Evolutionary conservation across 2,888 invertebrate genomes (phyloP), one percentile per base, ranked within the genome.

Genomic region (Lepidochrysops patricia): DNA sequence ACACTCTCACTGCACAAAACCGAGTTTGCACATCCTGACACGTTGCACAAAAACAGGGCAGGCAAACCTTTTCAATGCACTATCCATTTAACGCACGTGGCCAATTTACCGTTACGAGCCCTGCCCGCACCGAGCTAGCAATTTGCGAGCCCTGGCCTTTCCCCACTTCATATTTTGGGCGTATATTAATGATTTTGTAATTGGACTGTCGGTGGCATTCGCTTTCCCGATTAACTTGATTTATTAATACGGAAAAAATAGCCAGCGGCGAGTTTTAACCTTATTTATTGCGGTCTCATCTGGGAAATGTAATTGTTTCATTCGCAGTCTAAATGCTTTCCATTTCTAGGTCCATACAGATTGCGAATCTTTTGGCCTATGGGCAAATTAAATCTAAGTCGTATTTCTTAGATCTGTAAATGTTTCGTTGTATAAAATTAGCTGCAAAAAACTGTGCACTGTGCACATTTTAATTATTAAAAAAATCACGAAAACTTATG

Each of bases 171-270:
- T 80, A 80, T 82, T 79, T 76, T 68, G 71, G 77, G 71, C 74
- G 76, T 78, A 79, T 80, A 83, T 84, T 82, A 84, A 85, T 83
- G 79, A 80, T 82, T 80, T 78, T 78, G 76, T 83, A 82, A 83
- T 82, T 80, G 80, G 72, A 71, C 75, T 79, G 84, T 77, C 79
- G 73, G 66, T 69, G 68, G 72, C 80, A 79, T 70, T 74, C 72
- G 70, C 73, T 73, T 76, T 76, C 71, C 71, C 74, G 72, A 77
- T 80, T 79, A 76, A 71, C 56, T 61, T 61, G 64, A 54, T 65
- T 54, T 54, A 54, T 54, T 54, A 52, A 23, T 54, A 29, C 23
- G 15, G 52, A 29, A 54, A 54, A 54, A 54, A 54, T 54, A 54
- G 54, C 32, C 27, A 32, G 29, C 19, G 52, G 52, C 27, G 52